A percentile compares a stretch with the other conserved stretches of the same genome.
phyloP scores from a whole-genome alignment of 64 coral and sea anemone genomes.

The Montipora sp. region DNA sequence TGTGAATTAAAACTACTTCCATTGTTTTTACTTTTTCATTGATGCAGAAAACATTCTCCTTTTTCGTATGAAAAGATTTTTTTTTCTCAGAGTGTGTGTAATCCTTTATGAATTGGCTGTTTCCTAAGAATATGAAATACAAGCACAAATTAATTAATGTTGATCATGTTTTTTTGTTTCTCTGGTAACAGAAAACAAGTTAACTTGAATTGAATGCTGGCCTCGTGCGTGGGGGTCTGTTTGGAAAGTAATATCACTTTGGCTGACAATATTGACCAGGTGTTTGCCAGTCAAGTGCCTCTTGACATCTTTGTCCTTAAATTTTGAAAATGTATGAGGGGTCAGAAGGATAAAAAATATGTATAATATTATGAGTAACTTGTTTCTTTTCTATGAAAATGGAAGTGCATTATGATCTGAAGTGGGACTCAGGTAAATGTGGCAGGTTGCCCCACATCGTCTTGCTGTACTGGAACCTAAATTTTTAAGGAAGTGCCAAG shows the following conservation, averaged over 20 bases:
- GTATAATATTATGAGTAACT: too few species aligned
- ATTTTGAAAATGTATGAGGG: too few species aligned
- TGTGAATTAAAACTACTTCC: too few species aligned
- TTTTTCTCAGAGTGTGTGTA: not conserved
- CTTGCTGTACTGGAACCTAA: too few species aligned
- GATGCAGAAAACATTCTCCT: not conserved
- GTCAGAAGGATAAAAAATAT: too few species aligned
- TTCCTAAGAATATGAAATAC: not conserved
- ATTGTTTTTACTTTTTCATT: too few species aligned
- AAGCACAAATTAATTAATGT: not conserved
- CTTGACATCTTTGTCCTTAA: too few species aligned
- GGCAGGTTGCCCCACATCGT: too few species aligned
- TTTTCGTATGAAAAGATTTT: not conserved
- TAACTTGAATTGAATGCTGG: not conserved
- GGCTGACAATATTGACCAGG: not conserved
- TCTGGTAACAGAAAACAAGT: conserved; percentile 1
- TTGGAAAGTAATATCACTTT: not conserved
- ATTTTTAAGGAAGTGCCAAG: too few species aligned
- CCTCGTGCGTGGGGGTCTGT: not conserved
- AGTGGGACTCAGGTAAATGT: not conserved
- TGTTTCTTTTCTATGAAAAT: too few species aligned
- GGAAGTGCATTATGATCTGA: not conserved
- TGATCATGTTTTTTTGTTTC: conserved; percentile 7
- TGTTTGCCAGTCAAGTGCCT: not conserved
- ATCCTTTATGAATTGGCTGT: too few species aligned